These are phyloP conservation scores for Dicyrtomina minuta DNA, from an alignment of 2,888 invertebrate species.

Conservation along the genomic window DNA sequence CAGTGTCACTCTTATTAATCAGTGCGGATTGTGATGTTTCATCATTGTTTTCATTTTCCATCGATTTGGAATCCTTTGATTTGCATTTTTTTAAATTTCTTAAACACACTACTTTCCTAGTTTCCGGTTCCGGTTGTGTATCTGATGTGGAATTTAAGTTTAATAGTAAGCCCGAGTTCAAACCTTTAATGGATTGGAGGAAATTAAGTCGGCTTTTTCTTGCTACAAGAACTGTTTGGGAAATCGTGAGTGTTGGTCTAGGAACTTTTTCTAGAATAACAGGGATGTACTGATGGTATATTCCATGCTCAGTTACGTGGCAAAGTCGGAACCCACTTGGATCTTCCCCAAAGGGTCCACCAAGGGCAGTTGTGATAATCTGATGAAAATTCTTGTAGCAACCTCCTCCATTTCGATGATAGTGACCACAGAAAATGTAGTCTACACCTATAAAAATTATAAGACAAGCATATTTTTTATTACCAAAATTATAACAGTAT, in stretches of 20 bases:
- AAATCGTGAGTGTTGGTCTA: background rate
- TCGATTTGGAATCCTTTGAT: no score
- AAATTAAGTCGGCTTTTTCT: background rate
- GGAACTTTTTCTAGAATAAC: background rate
- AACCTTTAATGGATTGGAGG: background rate
- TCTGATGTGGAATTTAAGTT: no score
- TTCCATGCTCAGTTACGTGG: slow-evolving; percentile 55
- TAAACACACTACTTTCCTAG: no score
- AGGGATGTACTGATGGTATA: slow-evolving; percentile 57
- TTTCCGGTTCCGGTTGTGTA: no score
- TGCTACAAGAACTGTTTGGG: no score
- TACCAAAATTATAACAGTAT: no score
- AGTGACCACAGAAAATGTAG: slow-evolving; percentile 60
- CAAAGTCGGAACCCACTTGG: slow-evolving; percentile 59
- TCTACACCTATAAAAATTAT: slow-evolving; percentile 57
- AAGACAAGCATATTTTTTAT: no score
- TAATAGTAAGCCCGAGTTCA: no score
- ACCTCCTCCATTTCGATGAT: slow-evolving; percentile 59
- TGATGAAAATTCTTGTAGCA: slow-evolving; percentile 57
- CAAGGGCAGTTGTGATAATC: slow-evolving; percentile 60
- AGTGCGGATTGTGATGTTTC: no score
- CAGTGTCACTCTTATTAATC: no score
- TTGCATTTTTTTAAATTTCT: no score
- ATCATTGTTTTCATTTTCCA: no score
- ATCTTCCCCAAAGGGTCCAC: slow-evolving; percentile 57